Percentiles rank a stretch among this genome's conserved stretches.
phyloP scores from a whole-genome alignment of 2,113 vertebrate genomes.

The Cyprinus carpio region DNA sequence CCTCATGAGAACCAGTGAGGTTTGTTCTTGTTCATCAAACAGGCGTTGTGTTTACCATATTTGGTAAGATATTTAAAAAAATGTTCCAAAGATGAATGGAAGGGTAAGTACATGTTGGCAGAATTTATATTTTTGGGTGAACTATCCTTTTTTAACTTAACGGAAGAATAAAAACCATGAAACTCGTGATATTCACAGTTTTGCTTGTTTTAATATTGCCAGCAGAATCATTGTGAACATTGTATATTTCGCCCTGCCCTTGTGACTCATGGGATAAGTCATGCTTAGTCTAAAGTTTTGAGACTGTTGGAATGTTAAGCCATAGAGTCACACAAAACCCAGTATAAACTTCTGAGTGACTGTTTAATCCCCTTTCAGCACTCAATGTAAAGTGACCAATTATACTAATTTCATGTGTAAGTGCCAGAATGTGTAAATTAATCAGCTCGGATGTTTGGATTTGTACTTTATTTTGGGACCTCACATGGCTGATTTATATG shows the following conservation, averaged over 20 bases:
- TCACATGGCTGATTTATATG: background rate
- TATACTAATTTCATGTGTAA: slow-evolving; percentile 3
- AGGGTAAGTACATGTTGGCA: background rate
- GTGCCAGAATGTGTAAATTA: background rate
- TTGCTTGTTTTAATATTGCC: background rate
- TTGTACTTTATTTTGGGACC: background rate
- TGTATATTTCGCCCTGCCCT: background rate
- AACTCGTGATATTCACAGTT: background rate
- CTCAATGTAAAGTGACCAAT: slow-evolving; percentile 3
- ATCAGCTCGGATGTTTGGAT: background rate
- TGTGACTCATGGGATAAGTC: slow-evolving; percentile 12
- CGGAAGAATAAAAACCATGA: background rate
- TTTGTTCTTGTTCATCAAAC: too few species aligned
- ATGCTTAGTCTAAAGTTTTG: background rate
- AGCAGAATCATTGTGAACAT: background rate
- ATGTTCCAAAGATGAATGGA: background rate
- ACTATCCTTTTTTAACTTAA: background rate
- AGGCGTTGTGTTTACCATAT: too few species aligned
- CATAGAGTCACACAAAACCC: background rate
- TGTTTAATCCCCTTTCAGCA: slow-evolving; percentile 25
- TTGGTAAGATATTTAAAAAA: too few species aligned
- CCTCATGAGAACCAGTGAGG: too few species aligned
- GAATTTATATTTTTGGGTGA: background rate
- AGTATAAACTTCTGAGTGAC: background rate
- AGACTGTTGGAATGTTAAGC: slow-evolving; percentile 26